Evolutionary conservation across 1,140 invertebrate species (phyloP).

Genomic region (Polyergus mexicanus): DNA sequence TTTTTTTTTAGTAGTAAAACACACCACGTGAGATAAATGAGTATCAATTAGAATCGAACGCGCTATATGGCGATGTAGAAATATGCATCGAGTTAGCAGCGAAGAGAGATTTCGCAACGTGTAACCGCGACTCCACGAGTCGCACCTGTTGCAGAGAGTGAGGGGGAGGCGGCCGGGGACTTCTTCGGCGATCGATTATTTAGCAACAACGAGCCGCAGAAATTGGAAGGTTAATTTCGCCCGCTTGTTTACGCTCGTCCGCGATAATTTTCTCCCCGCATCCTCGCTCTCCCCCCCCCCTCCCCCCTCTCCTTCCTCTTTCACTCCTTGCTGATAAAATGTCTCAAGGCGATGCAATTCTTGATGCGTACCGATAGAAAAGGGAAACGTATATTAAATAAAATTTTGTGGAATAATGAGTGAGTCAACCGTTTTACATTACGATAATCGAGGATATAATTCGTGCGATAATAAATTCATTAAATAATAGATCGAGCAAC

Average conservation of each 20-base stretch:
- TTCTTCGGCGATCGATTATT: slow-evolving; percentile 84
- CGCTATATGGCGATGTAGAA: neutral
- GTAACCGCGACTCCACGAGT: slow-evolving; percentile 72
- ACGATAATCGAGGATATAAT: neutral
- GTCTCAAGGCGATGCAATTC: neutral
- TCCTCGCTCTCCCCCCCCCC: slow-evolving; percentile 17
- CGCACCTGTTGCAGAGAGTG: slow-evolving; percentile 80
- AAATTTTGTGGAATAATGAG: neutral
- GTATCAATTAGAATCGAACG: neutral
- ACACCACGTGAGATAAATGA: neutral
- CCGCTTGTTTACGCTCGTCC: slow-evolving; percentile 82
- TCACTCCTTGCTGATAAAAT: neutral
- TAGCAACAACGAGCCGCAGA: slow-evolving; percentile 84
- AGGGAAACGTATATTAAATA: neutral
- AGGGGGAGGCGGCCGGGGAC: slow-evolving; percentile 71
- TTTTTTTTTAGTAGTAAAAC: neutral
- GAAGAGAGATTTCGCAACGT: slow-evolving; percentile 68
- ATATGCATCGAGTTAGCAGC: neutral
- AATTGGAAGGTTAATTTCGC: slow-evolving; percentile 84
- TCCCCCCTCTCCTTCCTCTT: slow-evolving; percentile 1
- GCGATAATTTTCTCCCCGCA: slow-evolving; percentile 78
- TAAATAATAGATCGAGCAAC: neutral
- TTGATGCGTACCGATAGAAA: no score
- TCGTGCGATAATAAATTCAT: neutral
- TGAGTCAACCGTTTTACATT: no score